Conservation (phyloP, 2,888 invertebrate genomes). For the Timema podura region DNA sequence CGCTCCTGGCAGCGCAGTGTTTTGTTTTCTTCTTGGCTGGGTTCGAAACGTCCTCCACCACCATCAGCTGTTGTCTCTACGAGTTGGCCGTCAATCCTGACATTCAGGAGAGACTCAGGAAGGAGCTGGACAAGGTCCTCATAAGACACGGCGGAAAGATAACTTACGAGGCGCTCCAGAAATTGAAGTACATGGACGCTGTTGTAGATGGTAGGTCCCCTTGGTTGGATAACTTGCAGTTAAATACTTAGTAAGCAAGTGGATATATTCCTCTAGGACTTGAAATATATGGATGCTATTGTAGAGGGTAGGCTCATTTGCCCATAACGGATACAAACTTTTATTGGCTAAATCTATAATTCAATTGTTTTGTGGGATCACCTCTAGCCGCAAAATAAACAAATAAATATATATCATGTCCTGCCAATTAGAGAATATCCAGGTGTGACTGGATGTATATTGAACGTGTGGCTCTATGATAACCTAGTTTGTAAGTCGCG, state of each 20-base stretch:
- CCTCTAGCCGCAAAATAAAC: too few relatives aligned
- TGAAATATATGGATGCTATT: too few relatives aligned
- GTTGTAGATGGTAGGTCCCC: conserved; percentile 17
- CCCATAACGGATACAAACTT: too few relatives aligned
- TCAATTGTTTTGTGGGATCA: too few relatives aligned
- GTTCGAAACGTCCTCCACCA: conserved; percentile 25
- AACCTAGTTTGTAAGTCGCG: too few relatives aligned
- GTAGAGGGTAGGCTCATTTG: too few relatives aligned
- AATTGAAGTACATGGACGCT: conserved; percentile 21
- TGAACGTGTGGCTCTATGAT: too few relatives aligned
- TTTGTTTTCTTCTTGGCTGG: conserved; percentile 25
- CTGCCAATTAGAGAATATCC: too few relatives aligned
- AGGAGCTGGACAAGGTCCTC: conserved; percentile 11
- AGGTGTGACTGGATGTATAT: too few relatives aligned
- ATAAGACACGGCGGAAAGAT: conserved; percentile 12
- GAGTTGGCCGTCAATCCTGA: conserved; percentile 31
- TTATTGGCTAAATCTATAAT: too few relatives aligned
- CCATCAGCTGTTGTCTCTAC: conserved; percentile 22
- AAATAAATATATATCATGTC: too few relatives aligned
- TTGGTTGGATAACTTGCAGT: not conserved
- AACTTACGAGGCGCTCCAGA: conserved; percentile 19
- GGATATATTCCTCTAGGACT: too few relatives aligned
- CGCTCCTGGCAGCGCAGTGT: conserved; percentile 22
- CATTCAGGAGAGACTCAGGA: conserved; percentile 13
- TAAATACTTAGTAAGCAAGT: not conserved